Evolutionary conservation across 37 sponge, comb jelly and placozoan genomes (phyloP), one percentile per base, ranked within the genome.

Genomic region (Tethya wilhelma): DNA sequence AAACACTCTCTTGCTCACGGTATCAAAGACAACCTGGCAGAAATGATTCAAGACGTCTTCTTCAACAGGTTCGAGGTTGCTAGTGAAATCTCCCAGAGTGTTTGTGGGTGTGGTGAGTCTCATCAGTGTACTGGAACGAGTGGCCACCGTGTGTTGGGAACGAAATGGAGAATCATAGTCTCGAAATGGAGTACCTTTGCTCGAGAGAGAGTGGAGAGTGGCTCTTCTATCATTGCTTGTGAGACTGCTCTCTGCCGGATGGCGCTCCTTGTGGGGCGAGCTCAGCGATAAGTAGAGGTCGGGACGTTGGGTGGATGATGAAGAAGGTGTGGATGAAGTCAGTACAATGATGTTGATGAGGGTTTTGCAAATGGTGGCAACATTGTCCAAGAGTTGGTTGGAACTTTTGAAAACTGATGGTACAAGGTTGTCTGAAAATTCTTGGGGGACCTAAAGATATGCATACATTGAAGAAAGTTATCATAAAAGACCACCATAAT

Each of bases 271-370:
- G 28, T 17, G 46, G 58, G 44, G 36, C 26, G 34, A 12, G 36
- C 2, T 4, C 6, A 36, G 38, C 20, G 20, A 28, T 33, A 20
- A 34, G 67, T 31, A 7, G 19, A 19, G 56, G 56, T 20, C n/a
- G 34, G 67, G n/a, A 33, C 9, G 44, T 17, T 9, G 71, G 28
- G 71, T 19, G 71, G 28, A 26, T 11, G 71, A 69, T 36, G 44
- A 26, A 33, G 71, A 37, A 40, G n/a, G 53, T 9, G 53, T 49
- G 53, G 82, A 38, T 20, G 59, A 43, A n/a, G 84, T 42, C 0
- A 85, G 42, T 36, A 60, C 30, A 57, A 87, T 72, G 0, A 78
- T 64, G 9, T 71, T 75, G 40, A 83, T 41, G 36, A 89, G 57
- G 1, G 67, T 65, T 3, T 53, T 63, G 34, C 39, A 55, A 22